Conservation (phyloP, 2,797 vertebrate species). For the Erithacus rubecula region DNA sequence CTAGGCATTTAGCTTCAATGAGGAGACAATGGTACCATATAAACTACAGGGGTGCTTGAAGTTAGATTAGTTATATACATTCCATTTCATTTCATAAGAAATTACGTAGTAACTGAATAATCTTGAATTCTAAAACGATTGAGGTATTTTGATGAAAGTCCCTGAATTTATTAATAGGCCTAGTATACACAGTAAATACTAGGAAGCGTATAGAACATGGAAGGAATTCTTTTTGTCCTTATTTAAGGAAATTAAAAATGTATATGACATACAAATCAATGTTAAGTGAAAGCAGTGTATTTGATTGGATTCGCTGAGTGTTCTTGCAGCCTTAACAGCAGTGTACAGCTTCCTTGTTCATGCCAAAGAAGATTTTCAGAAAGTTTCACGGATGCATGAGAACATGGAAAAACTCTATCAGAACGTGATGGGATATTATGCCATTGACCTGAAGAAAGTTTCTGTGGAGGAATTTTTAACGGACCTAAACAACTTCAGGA, state of each 20-base stretch:
- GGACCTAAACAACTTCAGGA: conserved; percentile 92
- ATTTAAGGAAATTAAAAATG: neutral
- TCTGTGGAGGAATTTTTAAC: conserved; percentile 93
- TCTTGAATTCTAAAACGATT: neutral
- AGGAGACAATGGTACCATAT: neutral
- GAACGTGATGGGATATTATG: conserved; percentile 86
- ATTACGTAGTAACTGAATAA: neutral
- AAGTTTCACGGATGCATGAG: conserved; percentile 84
- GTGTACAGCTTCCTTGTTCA: conserved; percentile 85
- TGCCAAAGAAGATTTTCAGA: conserved; percentile 87
- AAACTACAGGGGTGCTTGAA: neutral
- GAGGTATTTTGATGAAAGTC: neutral
- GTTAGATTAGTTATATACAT: neutral
- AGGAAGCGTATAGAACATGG: neutral
- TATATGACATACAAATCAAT: neutral
- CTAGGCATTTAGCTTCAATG: neutral
- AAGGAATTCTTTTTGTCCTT: neutral
- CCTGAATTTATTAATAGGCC: neutral
- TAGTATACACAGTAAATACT: neutral
- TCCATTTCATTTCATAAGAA: neutral
- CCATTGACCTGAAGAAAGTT: conserved; percentile 91
- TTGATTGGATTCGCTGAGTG: neutral
- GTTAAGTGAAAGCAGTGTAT: neutral
- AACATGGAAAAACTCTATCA: conserved; percentile 90
- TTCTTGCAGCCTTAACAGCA: conserved; percentile 72